A percentile compares a stretch with the other conserved stretches of the same genome.
Conservation (phyloP, 2,113 vertebrate genomes). For the Mobula birostris region DNA sequence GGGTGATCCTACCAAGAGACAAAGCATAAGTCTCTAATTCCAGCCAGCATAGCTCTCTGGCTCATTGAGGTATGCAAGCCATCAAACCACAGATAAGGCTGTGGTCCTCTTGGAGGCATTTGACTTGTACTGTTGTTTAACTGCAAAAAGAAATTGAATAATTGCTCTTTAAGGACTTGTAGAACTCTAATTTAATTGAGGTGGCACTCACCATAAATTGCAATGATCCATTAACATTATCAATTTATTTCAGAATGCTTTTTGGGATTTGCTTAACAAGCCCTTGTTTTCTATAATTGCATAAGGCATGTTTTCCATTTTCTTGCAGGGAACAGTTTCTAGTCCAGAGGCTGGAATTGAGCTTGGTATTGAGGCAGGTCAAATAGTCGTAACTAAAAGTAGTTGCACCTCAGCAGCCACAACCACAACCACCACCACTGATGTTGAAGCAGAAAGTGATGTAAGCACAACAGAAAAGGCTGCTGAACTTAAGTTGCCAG, state of each 20-base stretch:
- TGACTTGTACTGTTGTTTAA: background rate
- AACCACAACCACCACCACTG: constrained; percentile 61
- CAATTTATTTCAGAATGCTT: background rate
- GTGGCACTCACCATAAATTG: background rate
- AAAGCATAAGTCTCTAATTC: no score
- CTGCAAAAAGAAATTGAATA: background rate
- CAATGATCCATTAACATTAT: background rate
- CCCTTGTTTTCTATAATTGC: background rate
- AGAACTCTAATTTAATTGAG: background rate
- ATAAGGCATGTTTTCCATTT: constrained; percentile 35
- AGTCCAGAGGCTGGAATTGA: constrained; percentile 71
- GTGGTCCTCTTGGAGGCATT: no score
- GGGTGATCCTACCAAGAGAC: no score
- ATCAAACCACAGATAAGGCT: no score
- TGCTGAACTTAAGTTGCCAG: constrained; percentile 75
- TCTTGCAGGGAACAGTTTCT: constrained; percentile 66
- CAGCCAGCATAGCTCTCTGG: no score
- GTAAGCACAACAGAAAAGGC: constrained; percentile 73
- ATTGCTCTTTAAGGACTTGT: background rate
- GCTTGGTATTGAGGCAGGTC: constrained; percentile 84
- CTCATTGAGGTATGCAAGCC: no score
- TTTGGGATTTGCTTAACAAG: background rate
- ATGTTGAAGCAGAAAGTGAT: constrained; percentile 85
- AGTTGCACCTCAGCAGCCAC: constrained; percentile 70
- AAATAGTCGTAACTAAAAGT: constrained; percentile 82